Base-by-base conservation (phyloP, 2,797 vertebrate species). In the Nannoperca obscura region DNA sequence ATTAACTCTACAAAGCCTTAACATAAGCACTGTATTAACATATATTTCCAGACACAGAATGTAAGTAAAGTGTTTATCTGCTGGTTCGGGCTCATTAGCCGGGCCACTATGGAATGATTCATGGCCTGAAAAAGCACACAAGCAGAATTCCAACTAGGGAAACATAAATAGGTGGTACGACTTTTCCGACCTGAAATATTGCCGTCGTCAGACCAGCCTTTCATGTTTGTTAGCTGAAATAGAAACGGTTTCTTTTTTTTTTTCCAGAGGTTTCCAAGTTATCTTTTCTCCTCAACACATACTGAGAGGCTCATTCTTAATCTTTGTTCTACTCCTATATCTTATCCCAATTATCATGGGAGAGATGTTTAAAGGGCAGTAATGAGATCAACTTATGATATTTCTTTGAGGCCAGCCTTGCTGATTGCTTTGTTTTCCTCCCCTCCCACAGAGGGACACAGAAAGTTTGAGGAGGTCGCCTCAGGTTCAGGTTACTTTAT, bases 101-200 rank as follows among this genome's bases (percentile, higher is more conserved):
- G n/a, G 44, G 11, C 50, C 58, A 70, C 68, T 76, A 30, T 77
- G 81, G 80, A 83, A 76, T 70, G 71, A 91, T 78, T 60, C 65
- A 79, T 62, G 71, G 73, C 65, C 55, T 59, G 64, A 80, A 84
- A 83, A 74, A 62, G 68, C 46, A 76, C 60, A 77, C 47, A 17
- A 8, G 61, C 73, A 74, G 66, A 74, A 82, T 84, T 69, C 52
- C 75, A 70, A 68, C 63, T 14, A 40, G 70, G 60, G 57, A 70
- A 70, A 74, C 55, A 75, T 27, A 70, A 53, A 75, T 27, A 73
- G 68, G 62, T 24, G 65, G 78, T 78, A 20, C 22, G 15, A 81
- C 76, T 90, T 91, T 77, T 85, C 73, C 69, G 15, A 88, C 67
- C 79, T 82, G 78, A 82, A 91, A 91, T 78, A 71, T 67, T 83